A percentile compares a stretch with the other conserved stretches of the same genome.
Conservation (phyloP, 1,140 invertebrate species). For the Solenopsis invicta region DNA sequence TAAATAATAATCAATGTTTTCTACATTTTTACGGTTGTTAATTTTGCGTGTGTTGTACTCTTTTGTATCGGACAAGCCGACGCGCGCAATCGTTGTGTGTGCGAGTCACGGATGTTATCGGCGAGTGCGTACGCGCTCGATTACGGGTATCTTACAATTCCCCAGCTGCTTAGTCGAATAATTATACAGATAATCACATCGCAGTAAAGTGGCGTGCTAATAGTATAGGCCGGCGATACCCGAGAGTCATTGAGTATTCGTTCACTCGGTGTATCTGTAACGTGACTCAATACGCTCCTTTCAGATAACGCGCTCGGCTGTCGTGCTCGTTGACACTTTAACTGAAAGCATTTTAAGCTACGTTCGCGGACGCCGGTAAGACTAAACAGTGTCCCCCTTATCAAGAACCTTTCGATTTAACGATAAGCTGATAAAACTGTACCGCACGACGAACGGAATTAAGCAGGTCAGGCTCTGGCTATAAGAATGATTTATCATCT, state of each 20-base stretch:
- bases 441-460: slow-evolving; percentile 36
- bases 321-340: slow-evolving; percentile 47
- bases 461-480: slow-evolving; percentile 40
- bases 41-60: slow-evolving; percentile 15
- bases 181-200: slow-evolving; percentile 56
- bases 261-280: slow-evolving; percentile 46
- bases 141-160: slow-evolving; percentile 50
- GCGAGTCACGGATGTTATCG: slow-evolving; percentile 15
- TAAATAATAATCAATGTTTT: slow-evolving; percentile 5
- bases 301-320: slow-evolving; percentile 41
- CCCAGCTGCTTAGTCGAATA: slow-evolving; percentile 49
- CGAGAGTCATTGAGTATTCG: slow-evolving; percentile 56
- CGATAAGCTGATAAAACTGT: slow-evolving; percentile 40
- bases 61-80: not conserved
- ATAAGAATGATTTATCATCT: not conserved
- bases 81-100: not conserved
- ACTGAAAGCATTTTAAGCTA: slow-evolving; percentile 54
- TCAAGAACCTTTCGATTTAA: slow-evolving; percentile 42
- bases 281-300: slow-evolving; percentile 52
- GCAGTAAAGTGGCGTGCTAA: slow-evolving; percentile 44
- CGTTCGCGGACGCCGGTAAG: slow-evolving; percentile 30
- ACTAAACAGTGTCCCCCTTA: slow-evolving; percentile 43
- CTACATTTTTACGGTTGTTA: slow-evolving; percentile 13
- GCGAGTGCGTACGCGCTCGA: slow-evolving; percentile 18
- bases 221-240: slow-evolving; percentile 31